These are phyloP conservation scores for Euplagia quadripunctaria DNA, from an alignment of 2,888 invertebrate genomes.

Conservation along the genomic window DNA sequence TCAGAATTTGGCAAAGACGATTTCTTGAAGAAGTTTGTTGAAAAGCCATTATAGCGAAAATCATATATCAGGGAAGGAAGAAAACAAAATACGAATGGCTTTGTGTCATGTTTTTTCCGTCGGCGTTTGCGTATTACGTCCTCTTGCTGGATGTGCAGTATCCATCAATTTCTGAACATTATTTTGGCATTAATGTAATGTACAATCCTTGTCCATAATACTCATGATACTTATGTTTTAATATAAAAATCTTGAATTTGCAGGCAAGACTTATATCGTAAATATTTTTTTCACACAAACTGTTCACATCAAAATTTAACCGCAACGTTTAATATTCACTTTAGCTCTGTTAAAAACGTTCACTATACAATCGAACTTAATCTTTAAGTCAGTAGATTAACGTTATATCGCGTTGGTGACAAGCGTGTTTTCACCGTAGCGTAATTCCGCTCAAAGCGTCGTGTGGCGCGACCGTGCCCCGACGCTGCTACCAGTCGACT, in stretches of 20 bases:
- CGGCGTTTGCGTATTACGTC: slow-evolving; percentile 81
- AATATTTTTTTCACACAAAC: slow-evolving; percentile 61
- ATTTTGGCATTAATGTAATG: slow-evolving; percentile 73
- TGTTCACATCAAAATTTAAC: slow-evolving; percentile 61
- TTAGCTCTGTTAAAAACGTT: slow-evolving; percentile 32
- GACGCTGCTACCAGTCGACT: slow-evolving; percentile 84
- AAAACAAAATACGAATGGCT: slow-evolving; percentile 82
- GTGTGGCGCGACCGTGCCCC: slow-evolving; percentile 82
- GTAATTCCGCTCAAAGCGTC: slow-evolving; percentile 78
- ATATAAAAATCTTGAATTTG: slow-evolving; percentile 53
- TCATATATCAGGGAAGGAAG: slow-evolving; percentile 84
- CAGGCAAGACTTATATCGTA: not conserved
- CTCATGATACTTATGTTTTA: slow-evolving; percentile 64
- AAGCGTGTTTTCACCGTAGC: slow-evolving; percentile 81
- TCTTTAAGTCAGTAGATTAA: slow-evolving; percentile 58
- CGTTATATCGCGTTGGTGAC: slow-evolving; percentile 72
- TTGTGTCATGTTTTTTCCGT: slow-evolving; percentile 87
- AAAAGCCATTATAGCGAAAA: slow-evolving; percentile 81
- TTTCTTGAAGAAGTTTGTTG: slow-evolving; percentile 71
- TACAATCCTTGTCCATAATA: slow-evolving; percentile 70
- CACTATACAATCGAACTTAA: slow-evolving; percentile 34
- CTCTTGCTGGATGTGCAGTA: slow-evolving; percentile 83
- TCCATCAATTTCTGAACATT: slow-evolving; percentile 84
- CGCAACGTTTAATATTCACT: slow-evolving; percentile 40
- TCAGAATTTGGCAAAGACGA: slow-evolving; percentile 74